A percentile compares a stretch with the other conserved stretches of the same genome.
phyloP scores from a whole-genome alignment of 2,888 invertebrate species.

The Unio delphinus region DNA sequence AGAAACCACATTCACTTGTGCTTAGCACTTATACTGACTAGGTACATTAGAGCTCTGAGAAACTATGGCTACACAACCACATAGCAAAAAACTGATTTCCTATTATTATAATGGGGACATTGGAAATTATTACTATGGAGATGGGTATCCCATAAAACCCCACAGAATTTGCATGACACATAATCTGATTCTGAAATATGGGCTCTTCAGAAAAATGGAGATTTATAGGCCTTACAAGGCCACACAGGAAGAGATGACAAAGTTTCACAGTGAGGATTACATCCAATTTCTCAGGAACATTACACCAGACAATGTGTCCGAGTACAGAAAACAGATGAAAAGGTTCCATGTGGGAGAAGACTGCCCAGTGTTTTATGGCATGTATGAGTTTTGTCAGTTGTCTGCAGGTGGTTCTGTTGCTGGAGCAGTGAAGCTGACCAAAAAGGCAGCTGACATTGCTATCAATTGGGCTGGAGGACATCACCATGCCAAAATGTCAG shows the following conservation, averaged over 20 bases:
- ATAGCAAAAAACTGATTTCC: slow-evolving; percentile 90
- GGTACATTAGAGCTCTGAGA: no score
- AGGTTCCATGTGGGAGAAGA: slow-evolving; percentile 98
- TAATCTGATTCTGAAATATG: slow-evolving; percentile 97
- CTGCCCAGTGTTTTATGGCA: slow-evolving; percentile 98
- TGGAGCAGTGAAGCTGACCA: slow-evolving; percentile 97
- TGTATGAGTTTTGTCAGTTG: slow-evolving; percentile 98
- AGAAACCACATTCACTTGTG: no score
- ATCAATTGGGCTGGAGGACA: slow-evolving; percentile 99
- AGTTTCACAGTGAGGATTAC: slow-evolving; percentile 99
- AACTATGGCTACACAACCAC: slow-evolving; percentile 58
- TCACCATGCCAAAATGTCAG: slow-evolving; percentile 98
- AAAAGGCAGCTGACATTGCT: slow-evolving; percentile 97
- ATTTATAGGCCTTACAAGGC: slow-evolving; percentile 98
- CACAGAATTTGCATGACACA: slow-evolving; percentile 99
- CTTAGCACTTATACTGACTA: no score
- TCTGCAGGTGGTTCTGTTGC: slow-evolving; percentile 97
- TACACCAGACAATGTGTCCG: slow-evolving; percentile 97
- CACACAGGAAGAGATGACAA: slow-evolving; percentile 99
- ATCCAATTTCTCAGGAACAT: slow-evolving; percentile 96
- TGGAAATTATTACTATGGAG: slow-evolving; percentile 99
- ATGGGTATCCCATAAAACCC: slow-evolving; percentile 99
- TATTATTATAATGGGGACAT: slow-evolving; percentile 99
- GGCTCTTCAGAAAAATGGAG: slow-evolving; percentile 99
- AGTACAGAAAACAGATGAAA: slow-evolving; percentile 97